Conservation (phyloP, 1,140 invertebrate genomes). For the Lordiphosa mommai region DNA sequence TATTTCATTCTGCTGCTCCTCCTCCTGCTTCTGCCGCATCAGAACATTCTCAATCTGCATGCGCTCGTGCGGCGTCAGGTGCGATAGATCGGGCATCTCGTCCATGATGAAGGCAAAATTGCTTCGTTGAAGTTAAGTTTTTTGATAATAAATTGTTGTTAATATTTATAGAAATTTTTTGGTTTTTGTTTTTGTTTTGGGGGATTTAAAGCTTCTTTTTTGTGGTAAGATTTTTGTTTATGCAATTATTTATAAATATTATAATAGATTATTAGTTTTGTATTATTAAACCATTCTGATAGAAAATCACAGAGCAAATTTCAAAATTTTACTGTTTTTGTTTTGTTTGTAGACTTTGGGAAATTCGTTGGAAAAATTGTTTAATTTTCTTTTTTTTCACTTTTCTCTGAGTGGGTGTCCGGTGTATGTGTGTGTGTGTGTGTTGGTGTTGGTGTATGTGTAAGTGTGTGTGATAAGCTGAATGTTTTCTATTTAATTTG, state of each 20-base stretch:
- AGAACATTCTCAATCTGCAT: conserved; percentile 98
- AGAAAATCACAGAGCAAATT: conserved; percentile 78
- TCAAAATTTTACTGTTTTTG: conserved; percentile 52
- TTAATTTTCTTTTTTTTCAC: conserved; percentile 22
- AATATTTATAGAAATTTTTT: conserved; percentile 36
- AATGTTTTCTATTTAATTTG: conserved; percentile 24
- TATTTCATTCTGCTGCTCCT: conserved; percentile 96
- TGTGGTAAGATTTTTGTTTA: conserved; percentile 31
- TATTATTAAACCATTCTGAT: conserved; percentile 74
- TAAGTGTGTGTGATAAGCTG: conserved; percentile 24
- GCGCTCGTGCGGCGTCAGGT: conserved; percentile 98
- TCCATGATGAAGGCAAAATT: conserved; percentile 81
- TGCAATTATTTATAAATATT: conserved; percentile 59
- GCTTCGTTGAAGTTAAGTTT: conserved; percentile 5
- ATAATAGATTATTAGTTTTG: conserved; percentile 44
- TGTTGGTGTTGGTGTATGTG: conserved; percentile 17
- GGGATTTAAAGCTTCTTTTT: conserved; percentile 44
- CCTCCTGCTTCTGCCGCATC: conserved; percentile 97
- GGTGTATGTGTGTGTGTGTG: conserved; percentile 19
- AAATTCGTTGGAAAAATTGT: conserved; percentile 68
- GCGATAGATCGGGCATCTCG: conserved; percentile 96
- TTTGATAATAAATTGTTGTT: conserved; percentile 14
- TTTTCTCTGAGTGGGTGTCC: conserved; percentile 6
- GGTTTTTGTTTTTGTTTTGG: conserved; percentile 39
- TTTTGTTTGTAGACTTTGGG: conserved; percentile 47